A percentile compares a stretch with the other conserved stretches of the same genome.
These are phyloP conservation scores for Atherix ibis DNA, from an alignment of 2,888 invertebrate genomes.

Conservation along the genomic window DNA sequence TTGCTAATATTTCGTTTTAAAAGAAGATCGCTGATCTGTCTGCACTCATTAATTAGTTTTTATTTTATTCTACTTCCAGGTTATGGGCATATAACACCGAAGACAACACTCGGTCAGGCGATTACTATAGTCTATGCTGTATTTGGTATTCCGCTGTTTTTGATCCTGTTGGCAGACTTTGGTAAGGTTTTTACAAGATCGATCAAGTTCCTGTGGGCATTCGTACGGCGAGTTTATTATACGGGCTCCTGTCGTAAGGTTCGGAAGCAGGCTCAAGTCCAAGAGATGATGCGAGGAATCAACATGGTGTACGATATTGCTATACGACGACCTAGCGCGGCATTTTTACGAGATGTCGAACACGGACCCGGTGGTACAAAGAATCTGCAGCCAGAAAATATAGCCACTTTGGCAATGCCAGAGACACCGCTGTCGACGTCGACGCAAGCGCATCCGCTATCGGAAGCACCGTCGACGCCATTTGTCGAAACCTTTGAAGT, in stretches of 20 bases:
- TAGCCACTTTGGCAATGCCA: constrained; percentile 11
- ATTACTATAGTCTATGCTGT: constrained; percentile 88
- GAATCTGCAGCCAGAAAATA: constrained; percentile 17
- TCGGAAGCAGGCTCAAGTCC: constrained; percentile 55
- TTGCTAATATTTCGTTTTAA: too few relatives aligned
- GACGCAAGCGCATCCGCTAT: constrained; percentile 17
- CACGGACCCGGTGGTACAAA: constrained; percentile 22
- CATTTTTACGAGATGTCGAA: constrained; percentile 35
- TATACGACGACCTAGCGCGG: constrained; percentile 55
- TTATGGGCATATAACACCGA: constrained; percentile 91
- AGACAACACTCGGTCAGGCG: constrained; percentile 68
- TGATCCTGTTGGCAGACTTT: constrained; percentile 86
- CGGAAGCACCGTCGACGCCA: constrained; percentile 56
- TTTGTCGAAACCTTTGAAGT: constrained; percentile 61
- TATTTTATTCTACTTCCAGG: too few relatives aligned
- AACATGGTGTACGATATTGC: constrained; percentile 68
- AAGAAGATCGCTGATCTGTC: too few relatives aligned
- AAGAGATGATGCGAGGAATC: constrained; percentile 73
- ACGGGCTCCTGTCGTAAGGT: constrained; percentile 70
- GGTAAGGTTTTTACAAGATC: constrained; percentile 83
- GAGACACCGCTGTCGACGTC: constrained; percentile 26
- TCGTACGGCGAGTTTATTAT: constrained; percentile 66
- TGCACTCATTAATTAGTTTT: too few relatives aligned
- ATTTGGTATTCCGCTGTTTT: constrained; percentile 88
- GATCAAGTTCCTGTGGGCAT: constrained; percentile 83